Evolutionary conservation across 2,888 invertebrate species (phyloP).

Genomic region (Lamellibrachia columna): DNA sequence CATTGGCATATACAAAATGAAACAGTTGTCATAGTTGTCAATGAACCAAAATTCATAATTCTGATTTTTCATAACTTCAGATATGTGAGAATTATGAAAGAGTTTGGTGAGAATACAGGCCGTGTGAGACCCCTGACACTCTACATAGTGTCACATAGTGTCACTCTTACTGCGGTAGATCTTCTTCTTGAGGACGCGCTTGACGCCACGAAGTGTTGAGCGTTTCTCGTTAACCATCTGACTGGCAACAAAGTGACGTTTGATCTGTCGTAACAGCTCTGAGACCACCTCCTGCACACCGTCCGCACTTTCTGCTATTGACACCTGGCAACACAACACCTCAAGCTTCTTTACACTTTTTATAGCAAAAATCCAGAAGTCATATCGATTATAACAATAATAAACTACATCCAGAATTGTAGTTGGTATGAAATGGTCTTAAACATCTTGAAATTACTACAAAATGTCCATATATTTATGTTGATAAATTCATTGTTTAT

Average conservation of each 20-base stretch:
- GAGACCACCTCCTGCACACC: conserved; percentile 56
- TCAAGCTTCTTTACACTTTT: neutral
- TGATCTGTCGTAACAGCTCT: conserved; percentile 53
- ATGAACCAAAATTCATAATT: too few species aligned
- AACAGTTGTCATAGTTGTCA: neutral
- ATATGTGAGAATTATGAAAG: neutral
- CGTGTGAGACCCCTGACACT: neutral
- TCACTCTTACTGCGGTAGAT: conserved; percentile 58
- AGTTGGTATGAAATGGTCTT: too few species aligned
- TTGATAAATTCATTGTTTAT: too few species aligned
- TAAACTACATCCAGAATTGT: too few species aligned
- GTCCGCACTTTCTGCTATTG: conserved; percentile 55
- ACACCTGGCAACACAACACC: conserved; percentile 38
- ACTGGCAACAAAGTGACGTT: conserved; percentile 53
- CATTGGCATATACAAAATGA: neutral
- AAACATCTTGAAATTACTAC: too few species aligned
- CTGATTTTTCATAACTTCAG: too few species aligned
- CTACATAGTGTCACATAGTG: conserved; percentile 33
- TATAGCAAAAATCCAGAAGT: too few species aligned
- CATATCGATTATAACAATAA: too few species aligned
- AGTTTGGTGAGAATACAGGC: neutral
- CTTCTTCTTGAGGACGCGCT: conserved; percentile 57
- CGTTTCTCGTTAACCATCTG: conserved; percentile 40
- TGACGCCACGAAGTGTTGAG: conserved; percentile 57
- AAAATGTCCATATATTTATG: too few species aligned